Conservation (phyloP, 2,113 vertebrate genomes). For the Ramphastos sulfuratus region DNA sequence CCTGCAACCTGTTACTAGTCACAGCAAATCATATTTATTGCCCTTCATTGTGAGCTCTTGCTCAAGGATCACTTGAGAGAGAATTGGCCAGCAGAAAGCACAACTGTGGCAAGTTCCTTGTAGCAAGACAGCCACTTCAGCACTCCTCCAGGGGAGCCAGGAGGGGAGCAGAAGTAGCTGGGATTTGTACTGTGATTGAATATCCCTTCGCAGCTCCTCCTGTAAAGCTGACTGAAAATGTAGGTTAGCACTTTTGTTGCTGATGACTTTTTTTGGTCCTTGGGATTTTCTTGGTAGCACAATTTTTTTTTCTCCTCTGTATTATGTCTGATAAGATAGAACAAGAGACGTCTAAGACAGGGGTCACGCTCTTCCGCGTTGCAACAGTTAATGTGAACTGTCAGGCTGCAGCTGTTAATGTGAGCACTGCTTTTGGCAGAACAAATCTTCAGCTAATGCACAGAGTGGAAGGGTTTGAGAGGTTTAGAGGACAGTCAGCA, state of each 20-base stretch:
- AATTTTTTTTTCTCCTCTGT: background rate
- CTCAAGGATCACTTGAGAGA: background rate
- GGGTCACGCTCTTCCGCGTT: background rate
- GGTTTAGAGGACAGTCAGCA: slow-evolving; percentile 39
- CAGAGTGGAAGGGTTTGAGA: background rate
- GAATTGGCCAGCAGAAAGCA: background rate
- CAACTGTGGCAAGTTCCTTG: background rate
- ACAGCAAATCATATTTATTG: background rate
- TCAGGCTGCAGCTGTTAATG: slow-evolving; percentile 65
- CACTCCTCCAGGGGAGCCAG: background rate
- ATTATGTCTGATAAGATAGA: slow-evolving; percentile 63
- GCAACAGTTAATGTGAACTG: slow-evolving; percentile 64
- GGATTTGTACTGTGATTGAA: background rate
- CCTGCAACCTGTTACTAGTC: background rate
- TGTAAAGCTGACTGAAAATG: background rate
- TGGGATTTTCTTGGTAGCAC: slow-evolving; percentile 53
- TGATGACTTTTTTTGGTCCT: slow-evolving; percentile 49
- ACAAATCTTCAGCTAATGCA: slow-evolving; percentile 49
- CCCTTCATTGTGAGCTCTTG: background rate
- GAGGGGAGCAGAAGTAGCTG: background rate
- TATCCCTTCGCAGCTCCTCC: background rate
- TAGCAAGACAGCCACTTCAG: background rate
- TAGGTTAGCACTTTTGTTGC: slow-evolving; percentile 22
- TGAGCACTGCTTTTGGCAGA: slow-evolving; percentile 43
- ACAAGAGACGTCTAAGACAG: slow-evolving; percentile 48